Conservation (phyloP, 2,113 vertebrate species). For the Microcebus griseorufus region DNA sequence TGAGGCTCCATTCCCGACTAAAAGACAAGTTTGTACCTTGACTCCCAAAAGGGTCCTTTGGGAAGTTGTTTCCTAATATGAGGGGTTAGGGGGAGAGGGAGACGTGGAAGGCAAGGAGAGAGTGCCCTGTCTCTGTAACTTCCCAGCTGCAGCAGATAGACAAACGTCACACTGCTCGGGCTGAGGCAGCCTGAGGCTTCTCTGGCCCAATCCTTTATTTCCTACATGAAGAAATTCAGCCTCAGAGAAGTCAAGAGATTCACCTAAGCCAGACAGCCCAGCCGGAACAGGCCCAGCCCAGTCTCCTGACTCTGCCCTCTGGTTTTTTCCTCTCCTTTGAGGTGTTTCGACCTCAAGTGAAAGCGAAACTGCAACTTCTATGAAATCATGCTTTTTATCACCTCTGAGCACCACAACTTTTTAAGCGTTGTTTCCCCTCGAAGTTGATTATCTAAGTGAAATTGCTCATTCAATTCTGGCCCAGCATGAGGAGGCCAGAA, state of each 20-base stretch:
- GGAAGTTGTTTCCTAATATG: not conserved
- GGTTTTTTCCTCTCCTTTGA: not conserved
- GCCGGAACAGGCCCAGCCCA: not conserved
- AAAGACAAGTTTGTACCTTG: not conserved
- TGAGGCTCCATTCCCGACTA: not conserved
- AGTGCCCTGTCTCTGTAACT: not conserved
- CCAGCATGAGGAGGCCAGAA: constrained; percentile 6
- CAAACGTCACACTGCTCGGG: not conserved
- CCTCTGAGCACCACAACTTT: not conserved
- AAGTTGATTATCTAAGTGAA: constrained; percentile 28
- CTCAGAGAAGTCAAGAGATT: not conserved
- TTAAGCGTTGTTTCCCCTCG: not conserved
- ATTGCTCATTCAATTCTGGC: not conserved
- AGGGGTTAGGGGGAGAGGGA: not conserved
- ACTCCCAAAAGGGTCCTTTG: not conserved
- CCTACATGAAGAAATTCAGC: constrained; percentile 26
- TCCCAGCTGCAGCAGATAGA: not conserved
- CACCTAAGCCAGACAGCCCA: not conserved
- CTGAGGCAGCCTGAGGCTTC: not conserved
- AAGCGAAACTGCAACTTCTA: constrained; percentile 53
- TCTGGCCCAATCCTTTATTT: not conserved
- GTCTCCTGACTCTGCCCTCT: not conserved
- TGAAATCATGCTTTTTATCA: constrained; percentile 27
- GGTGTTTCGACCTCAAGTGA: not conserved
- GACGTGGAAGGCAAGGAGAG: not conserved